phyloP scores from a whole-genome alignment of 1,140 invertebrate species.

The Elymnias hypermnestra region DNA sequence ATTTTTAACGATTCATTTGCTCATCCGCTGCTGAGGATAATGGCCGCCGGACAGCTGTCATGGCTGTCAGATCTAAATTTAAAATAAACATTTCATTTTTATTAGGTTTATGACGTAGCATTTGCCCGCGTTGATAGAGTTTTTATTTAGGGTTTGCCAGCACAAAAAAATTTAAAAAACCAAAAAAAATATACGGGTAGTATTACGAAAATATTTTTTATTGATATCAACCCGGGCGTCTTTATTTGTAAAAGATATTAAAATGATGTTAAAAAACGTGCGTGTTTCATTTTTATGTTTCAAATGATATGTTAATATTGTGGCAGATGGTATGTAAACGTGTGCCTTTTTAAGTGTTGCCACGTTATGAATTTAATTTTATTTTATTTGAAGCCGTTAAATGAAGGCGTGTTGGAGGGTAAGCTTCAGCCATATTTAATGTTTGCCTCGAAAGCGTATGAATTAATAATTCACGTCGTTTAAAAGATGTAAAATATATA shows the following conservation, averaged over 20 bases:
- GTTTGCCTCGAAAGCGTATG: slow-evolving; percentile 3
- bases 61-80: slow-evolving; percentile 62
- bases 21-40: slow-evolving; percentile 45
- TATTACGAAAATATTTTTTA: too few relatives aligned
- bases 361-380: slow-evolving; percentile 38
- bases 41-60: slow-evolving; percentile 63
- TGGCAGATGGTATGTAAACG: slow-evolving; percentile 33
- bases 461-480: slow-evolving; percentile 7
- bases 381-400: slow-evolving; percentile 34
- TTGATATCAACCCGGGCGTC: too few relatives aligned
- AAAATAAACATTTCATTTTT: slow-evolving; percentile 39
- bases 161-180: too few relatives aligned
- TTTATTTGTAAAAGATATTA: too few relatives aligned
- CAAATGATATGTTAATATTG: slow-evolving; percentile 27
- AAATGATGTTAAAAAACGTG: too few relatives aligned
- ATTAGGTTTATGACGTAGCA: slow-evolving; percentile 40
- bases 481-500: slow-evolving; percentile 3
- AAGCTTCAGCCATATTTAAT: slow-evolving; percentile 11
- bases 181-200: too few relatives aligned
- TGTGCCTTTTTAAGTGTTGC: slow-evolving; percentile 24
- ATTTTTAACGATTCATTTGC: slow-evolving; percentile 68
- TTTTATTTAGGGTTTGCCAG: slow-evolving; percentile 2
- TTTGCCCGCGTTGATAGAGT: slow-evolving; percentile 4
- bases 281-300: too few relatives aligned
- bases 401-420: slow-evolving; percentile 20